Conservation (phyloP, 2,797 vertebrate species). For the Leptodactylus fallax region DNA sequence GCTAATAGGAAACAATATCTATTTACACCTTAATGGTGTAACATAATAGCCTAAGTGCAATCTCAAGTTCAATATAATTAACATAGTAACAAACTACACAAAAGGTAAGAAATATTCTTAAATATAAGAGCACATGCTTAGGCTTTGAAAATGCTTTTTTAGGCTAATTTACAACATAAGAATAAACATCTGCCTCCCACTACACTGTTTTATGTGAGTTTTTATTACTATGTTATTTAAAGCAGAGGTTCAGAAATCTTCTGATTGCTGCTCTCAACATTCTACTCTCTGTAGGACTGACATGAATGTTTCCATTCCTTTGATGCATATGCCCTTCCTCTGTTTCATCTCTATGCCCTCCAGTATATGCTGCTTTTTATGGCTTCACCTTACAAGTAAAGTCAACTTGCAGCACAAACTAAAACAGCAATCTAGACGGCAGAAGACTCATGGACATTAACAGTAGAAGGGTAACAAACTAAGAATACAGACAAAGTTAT, state of each 20-base stretch:
- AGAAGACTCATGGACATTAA: too few relatives aligned
- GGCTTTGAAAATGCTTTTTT: neutral
- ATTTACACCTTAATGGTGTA: constrained; percentile 1
- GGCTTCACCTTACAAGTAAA: constrained; percentile 8
- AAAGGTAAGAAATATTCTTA: neutral
- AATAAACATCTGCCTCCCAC: constrained; percentile 39
- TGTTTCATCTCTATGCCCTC: constrained; percentile 35
- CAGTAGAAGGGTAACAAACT: too few relatives aligned
- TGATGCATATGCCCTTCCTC: constrained; percentile 33
- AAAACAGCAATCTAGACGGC: neutral
- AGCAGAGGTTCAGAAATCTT: constrained; percentile 19
- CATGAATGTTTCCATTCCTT: constrained; percentile 31
- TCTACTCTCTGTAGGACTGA: constrained; percentile 23
- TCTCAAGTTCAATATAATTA: constrained; percentile 13
- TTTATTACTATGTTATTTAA: constrained; percentile 44
- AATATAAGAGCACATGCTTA: constrained; percentile 21
- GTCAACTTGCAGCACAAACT: constrained; percentile 5
- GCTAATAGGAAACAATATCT: constrained; percentile 13
- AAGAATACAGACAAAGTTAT: neutral
- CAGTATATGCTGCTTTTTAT: constrained; percentile 14
- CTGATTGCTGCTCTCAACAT: constrained; percentile 8
- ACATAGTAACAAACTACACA: neutral
- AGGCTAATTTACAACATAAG: constrained; percentile 31
- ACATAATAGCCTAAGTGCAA: constrained; percentile 9
- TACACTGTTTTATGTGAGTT: constrained; percentile 18